These are phyloP conservation scores for Cerceris rybyensis DNA, from an alignment of 2,888 invertebrate genomes.

Conservation along the genomic window DNA sequence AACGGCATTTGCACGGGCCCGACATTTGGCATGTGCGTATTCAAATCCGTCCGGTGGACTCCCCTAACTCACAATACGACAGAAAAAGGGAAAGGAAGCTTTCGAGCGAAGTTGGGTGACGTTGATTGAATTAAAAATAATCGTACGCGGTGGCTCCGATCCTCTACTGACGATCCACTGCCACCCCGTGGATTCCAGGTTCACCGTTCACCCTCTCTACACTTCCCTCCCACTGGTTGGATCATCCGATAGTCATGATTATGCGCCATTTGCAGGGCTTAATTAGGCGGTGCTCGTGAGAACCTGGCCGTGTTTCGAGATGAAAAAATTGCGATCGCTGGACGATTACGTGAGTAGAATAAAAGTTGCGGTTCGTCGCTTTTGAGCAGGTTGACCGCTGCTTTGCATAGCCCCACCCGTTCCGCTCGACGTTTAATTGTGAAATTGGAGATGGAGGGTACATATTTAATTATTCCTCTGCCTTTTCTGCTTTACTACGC, in stretches of 20 bases:
- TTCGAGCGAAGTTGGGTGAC: slow-evolving; percentile 57
- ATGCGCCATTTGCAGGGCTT: slow-evolving; percentile 53
- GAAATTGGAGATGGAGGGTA: slow-evolving; percentile 39
- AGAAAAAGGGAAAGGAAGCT: slow-evolving; percentile 46
- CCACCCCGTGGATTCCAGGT: not conserved
- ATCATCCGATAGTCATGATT: slow-evolving; percentile 63
- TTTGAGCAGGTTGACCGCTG: not conserved
- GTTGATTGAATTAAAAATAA: slow-evolving; percentile 77
- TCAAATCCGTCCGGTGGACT: slow-evolving; percentile 73
- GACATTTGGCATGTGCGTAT: slow-evolving; percentile 78
- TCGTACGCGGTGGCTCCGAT: slow-evolving; percentile 46
- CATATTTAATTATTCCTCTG: slow-evolving; percentile 44
- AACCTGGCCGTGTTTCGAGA: slow-evolving; percentile 34
- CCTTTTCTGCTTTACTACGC: slow-evolving; percentile 22
- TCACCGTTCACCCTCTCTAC: not conserved
- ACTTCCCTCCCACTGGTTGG: slow-evolving; percentile 14
- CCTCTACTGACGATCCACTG: slow-evolving; percentile 45
- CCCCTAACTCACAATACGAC: slow-evolving; percentile 65
- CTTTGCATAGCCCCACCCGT: slow-evolving; percentile 47
- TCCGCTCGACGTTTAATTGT: slow-evolving; percentile 45
- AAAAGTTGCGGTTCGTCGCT: slow-evolving; percentile 18
- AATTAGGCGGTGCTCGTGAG: slow-evolving; percentile 61
- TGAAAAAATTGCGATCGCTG: slow-evolving; percentile 56
- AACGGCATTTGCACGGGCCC: slow-evolving; percentile 23
- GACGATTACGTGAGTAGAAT: slow-evolving; percentile 58